Evolutionary conservation across 2,113 vertebrate species (phyloP), one percentile per base, ranked within the genome.

Genomic region (Pedionomus torquatus): DNA sequence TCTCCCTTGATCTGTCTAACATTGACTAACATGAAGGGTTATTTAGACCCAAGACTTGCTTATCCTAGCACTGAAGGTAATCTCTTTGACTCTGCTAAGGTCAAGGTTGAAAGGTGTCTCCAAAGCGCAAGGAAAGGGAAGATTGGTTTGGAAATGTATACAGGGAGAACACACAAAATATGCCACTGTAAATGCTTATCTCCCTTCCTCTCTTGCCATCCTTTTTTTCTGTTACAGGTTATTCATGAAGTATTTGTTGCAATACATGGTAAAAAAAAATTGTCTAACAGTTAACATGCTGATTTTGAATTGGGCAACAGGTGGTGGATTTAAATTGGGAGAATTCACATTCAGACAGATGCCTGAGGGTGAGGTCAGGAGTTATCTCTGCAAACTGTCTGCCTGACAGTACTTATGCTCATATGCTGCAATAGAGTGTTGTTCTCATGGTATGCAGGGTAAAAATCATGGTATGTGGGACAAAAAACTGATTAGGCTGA

Each of bases 321-420:
- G 30, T 54, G 58, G 13, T 80, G 70, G 43, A 55, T 83, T 95
- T 96, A 55, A 94, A 93, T 78, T 44, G 74, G 44, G 57, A 92
- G 35, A 35, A 82, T 79, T 90, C 1, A 3, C 86, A n/a, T 90
- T 55, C 81, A 86, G 82, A 31, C 26, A 43, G 31, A 52, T 82
- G 72, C n/a, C 61, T 64, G 68, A 69, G 39, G 26, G 5, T 83
- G n/a, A 19, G 64, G 24, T 92, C 64, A 84, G 69, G 35, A 89
- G 77, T 94, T 79, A 70, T 30, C 52, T 58, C 33, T 60, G 55
- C 57, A 80, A 4, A 61, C 33, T 66, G 1, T 31, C 57, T 0
- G 0, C 31, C 23, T 51, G 13, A 16, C 15, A 20, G 54, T 37
- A 66, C 0, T 0, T 16, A 14, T 81, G 78, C 72, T 70, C 57